Percentiles rank a stretch among this genome's conserved stretches.
phyloP scores from a whole-genome alignment of 2,113 vertebrate genomes.

The Phrynosoma platyrhinos region DNA sequence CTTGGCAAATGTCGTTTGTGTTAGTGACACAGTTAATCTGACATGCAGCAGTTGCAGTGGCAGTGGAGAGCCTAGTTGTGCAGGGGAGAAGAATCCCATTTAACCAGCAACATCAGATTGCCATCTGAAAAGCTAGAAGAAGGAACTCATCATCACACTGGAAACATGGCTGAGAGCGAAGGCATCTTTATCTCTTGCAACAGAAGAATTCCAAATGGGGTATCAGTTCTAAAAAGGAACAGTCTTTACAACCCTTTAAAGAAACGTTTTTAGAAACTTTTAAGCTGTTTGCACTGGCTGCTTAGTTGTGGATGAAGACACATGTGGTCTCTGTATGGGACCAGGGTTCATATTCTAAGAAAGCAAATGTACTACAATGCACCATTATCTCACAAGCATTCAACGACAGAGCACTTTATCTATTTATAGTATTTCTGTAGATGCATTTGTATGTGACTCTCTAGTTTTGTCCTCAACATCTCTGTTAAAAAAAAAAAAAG shows the following conservation, averaged over 20 bases:
- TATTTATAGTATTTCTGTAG: not conserved
- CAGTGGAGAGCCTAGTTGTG: not conserved
- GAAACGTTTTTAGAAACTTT: not conserved
- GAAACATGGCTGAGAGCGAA: not conserved
- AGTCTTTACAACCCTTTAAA: not conserved
- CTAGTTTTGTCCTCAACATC: not conserved
- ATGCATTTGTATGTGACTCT: too few species aligned
- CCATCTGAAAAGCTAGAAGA: constrained; percentile 2
- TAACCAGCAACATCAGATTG: not conserved
- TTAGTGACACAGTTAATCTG: not conserved
- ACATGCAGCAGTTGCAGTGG: not conserved
- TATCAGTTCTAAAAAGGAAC: not conserved
- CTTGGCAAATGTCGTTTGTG: not conserved
- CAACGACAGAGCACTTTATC: not conserved
- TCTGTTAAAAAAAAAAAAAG: not conserved
- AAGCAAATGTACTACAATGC: not conserved
- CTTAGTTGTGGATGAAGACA: not conserved
- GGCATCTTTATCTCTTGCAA: not conserved
- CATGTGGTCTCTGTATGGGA: not conserved
- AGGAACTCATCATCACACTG: not conserved
- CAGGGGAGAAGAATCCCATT: not conserved
- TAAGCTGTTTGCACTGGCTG: not conserved
- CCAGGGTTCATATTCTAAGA: not conserved
- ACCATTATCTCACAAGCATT: not conserved
- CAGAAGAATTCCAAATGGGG: not conserved